Conservation (phyloP, 2,797 vertebrate species). For the Ptychobarbus kaznakovi region DNA sequence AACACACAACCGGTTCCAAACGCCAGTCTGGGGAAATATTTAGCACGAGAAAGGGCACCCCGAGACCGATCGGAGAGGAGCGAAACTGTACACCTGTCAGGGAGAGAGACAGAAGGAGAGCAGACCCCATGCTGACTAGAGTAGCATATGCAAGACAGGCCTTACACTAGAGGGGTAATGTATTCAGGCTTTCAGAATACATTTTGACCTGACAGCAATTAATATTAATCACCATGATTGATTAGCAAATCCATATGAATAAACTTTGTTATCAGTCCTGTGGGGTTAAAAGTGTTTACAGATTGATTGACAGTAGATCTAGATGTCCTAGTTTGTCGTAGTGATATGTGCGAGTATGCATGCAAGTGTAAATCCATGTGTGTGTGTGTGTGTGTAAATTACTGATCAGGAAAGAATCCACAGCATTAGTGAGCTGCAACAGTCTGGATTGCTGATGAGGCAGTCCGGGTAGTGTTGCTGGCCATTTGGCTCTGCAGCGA, state of each 20-base stretch:
- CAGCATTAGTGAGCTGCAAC: slow-evolving; percentile 14
- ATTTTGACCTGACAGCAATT: not conserved
- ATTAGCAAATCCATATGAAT: not conserved
- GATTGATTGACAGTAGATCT: not conserved
- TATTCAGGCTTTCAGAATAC: slow-evolving; percentile 9
- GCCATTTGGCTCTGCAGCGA: slow-evolving; percentile 12
- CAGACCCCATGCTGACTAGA: not conserved
- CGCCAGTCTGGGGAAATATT: slow-evolving; percentile 32
- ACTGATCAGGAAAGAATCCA: not conserved
- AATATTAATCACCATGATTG: not conserved
- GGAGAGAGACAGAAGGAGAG: slow-evolving; percentile 13
- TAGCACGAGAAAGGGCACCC: slow-evolving; percentile 18
- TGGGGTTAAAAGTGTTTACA: not conserved
- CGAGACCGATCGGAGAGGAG: slow-evolving; percentile 1
- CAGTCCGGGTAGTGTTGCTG: slow-evolving; percentile 16
- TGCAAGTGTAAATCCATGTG: slow-evolving; percentile 19
- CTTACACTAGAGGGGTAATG: not conserved
- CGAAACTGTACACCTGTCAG: slow-evolving; percentile 39
- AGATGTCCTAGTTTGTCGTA: not conserved
- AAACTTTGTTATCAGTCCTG: not conserved
- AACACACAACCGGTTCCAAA: slow-evolving; percentile 14
- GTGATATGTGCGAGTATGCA: not conserved
- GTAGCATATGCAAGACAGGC: not conserved
- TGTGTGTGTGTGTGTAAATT: not conserved
- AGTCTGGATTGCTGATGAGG: slow-evolving; percentile 29